Base-by-base conservation (phyloP, 2,888 invertebrate species). In the Trimorus sp. region DNA sequence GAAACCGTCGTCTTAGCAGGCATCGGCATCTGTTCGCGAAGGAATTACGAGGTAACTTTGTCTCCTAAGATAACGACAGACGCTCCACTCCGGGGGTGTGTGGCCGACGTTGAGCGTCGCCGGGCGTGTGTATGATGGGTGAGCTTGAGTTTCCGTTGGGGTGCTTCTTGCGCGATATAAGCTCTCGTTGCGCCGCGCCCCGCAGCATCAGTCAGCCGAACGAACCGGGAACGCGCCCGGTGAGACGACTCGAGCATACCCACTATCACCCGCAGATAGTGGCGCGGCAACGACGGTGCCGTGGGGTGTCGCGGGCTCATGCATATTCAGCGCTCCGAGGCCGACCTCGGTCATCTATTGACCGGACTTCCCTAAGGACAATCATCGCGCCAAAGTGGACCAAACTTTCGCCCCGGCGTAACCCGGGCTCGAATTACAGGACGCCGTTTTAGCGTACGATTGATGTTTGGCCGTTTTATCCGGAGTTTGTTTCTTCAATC, bases 251-350 rank as follows among this genome's bases (percentile, higher is more conserved):
- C 88, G 87, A 89, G 89, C 89, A 88, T 89, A 90, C 89, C 91
- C 89, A 89, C 91, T 91, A 91, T 91, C 91, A 89, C 88, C 90
- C 91, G 86, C 91, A 90, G 91, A 91, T 91, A 91, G 91, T 87
- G 89, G 89, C 90, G 87, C 86, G 88, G 26, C 89, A 88, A 84
- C 88, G 87, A 87, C 88, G 85, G 85, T 88, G 87, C 89, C 88
- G 88, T 89, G 90, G 91, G 90, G 90, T 91, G 91, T 91, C 91
- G 90, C 90, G 89, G 90, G 92, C 93, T 94, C 93, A 94, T 94
- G 93, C 94, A 94, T 94, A 94, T 94, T 94, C 94, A 94, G 92
- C 91, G 92, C 93, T 94, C 94, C 94, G 94, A 93, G 94, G 93
- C 87, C 90, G 87, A 87, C 87, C 87, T 87, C 86, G 90, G 86